phyloP scores from a whole-genome alignment of 2,113 vertebrate species.

The Neogale vison region DNA sequence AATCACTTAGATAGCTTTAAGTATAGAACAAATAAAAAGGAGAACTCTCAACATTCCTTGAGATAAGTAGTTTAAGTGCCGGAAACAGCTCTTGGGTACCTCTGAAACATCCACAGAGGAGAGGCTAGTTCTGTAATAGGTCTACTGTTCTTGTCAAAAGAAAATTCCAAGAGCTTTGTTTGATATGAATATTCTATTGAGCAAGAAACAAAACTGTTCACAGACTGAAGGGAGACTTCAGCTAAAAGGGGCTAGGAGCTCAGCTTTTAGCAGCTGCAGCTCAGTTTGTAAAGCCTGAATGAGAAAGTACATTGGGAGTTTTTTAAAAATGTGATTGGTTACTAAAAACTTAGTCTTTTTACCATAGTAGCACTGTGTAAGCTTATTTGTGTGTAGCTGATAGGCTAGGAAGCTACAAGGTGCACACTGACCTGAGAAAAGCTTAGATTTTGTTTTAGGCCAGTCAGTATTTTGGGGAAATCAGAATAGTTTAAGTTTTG shows the following conservation, averaged over 20 bases:
- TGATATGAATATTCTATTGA: not conserved
- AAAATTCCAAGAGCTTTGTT: not conserved
- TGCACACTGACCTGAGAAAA: not conserved
- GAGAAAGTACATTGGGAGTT: not conserved
- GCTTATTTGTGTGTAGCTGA: not conserved
- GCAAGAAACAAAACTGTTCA: not conserved
- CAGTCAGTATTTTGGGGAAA: not conserved
- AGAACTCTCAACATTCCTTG: not conserved
- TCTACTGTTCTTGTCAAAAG: not conserved
- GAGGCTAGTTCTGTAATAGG: not conserved
- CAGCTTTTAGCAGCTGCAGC: not conserved
- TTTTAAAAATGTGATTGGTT: not conserved
- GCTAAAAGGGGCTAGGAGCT: not conserved
- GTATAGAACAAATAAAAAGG: not conserved
- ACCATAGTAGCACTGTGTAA: not conserved
- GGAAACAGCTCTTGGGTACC: not conserved
- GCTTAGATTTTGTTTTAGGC: not conserved
- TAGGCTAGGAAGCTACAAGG: not conserved
- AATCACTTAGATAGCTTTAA: not conserved
- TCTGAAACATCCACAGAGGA: not conserved
- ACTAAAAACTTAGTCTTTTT: not conserved
- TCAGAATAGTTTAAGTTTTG: not conserved
- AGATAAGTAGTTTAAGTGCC: not conserved
- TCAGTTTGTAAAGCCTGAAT: not conserved
- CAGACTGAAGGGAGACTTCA: not conserved